Evolutionary conservation across 2,888 invertebrate genomes (phyloP).

Genomic region (Rotaria macrura): DNA sequence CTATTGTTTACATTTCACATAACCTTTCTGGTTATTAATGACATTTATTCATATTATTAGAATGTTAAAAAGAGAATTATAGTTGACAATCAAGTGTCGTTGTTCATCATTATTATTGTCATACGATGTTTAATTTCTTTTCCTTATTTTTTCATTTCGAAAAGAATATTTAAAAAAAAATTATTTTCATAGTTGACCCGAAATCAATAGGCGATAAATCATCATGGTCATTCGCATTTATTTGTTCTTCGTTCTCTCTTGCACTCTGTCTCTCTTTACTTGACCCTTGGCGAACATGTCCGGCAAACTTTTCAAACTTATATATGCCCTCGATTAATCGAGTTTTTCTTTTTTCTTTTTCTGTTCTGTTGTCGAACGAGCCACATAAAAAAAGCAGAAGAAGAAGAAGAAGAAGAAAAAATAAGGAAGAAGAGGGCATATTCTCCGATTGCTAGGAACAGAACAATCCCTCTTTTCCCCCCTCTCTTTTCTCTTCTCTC

Average conservation of each 20-base stretch:
- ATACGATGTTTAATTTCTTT: background rate
- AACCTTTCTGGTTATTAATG: background rate
- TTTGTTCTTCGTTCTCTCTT: background rate
- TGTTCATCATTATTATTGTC: background rate
- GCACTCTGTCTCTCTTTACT: background rate
- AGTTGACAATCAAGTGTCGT: background rate
- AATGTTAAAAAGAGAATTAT: background rate
- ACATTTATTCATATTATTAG: background rate
- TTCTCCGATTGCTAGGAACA: background rate
- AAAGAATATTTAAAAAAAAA: background rate
- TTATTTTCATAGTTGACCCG: background rate
- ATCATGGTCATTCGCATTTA: background rate
- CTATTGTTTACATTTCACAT: background rate
- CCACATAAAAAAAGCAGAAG: too few relatives aligned
- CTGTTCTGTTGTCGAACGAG: background rate
- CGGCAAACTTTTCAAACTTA: conserved; percentile 8
- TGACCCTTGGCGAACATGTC: conserved; percentile 15
- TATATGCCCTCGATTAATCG: background rate
- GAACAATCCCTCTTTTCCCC: background rate
- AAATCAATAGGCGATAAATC: conserved; percentile 15
- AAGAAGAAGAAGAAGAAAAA: background rate
- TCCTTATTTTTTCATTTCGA: background rate
- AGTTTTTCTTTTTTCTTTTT: conserved; percentile 1
- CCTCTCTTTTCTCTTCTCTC: background rate
- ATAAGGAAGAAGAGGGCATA: background rate